Evolutionary conservation across 2,797 vertebrate genomes (phyloP).

Genomic region (Sarcophilus harrisii): DNA sequence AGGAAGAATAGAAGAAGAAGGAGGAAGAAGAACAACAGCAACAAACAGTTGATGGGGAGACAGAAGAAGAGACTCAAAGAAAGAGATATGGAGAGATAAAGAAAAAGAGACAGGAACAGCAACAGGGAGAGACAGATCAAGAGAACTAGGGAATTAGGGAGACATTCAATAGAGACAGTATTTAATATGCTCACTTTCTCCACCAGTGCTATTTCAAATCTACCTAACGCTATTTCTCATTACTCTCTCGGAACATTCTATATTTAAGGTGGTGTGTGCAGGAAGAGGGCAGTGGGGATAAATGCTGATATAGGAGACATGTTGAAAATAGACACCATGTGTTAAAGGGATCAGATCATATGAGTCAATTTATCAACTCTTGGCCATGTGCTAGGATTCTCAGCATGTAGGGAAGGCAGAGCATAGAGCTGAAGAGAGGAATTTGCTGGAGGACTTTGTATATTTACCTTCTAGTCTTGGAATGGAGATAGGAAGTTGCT

Average conservation of each 20-base stretch:
- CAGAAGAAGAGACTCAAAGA: too few species aligned
- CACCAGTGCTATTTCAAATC: slow-evolving; percentile 34
- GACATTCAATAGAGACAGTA: slow-evolving; percentile 3
- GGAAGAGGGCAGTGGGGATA: fast-evolving
- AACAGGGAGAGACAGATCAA: background rate
- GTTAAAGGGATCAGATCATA: background rate
- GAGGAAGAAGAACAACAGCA: too few species aligned
- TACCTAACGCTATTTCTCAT: slow-evolving; percentile 49
- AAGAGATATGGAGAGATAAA: too few species aligned
- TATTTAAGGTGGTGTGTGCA: background rate
- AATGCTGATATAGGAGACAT: background rate
- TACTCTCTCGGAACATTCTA: background rate
- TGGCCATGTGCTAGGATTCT: background rate
- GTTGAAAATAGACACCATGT: fast-evolving
- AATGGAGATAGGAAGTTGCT: background rate
- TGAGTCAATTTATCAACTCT: background rate
- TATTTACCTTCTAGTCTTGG: background rate
- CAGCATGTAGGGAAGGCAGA: background rate
- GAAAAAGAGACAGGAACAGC: background rate
- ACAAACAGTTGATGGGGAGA: too few species aligned
- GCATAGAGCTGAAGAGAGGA: background rate
- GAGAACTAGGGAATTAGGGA: background rate
- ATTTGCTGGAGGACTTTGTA: background rate
- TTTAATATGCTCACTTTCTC: slow-evolving; percentile 37
- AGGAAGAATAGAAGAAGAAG: background rate